These are phyloP conservation scores for Poeciliopsis retropinna DNA, from an alignment of 2,113 vertebrate genomes.

Conservation along the genomic window DNA sequence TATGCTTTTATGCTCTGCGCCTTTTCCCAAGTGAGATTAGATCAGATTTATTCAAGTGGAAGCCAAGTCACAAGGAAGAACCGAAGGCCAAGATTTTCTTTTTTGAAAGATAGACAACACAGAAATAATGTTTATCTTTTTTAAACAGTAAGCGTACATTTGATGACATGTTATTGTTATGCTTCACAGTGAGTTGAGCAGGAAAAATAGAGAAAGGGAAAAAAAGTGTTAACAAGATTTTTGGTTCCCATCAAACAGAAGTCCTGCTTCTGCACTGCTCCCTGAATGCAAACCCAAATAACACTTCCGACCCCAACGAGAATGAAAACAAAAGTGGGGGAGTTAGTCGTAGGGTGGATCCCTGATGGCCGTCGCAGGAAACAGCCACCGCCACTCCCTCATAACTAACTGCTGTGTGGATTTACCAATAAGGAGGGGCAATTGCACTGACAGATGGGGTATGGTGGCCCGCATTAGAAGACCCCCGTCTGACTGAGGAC, in stretches of 20 bases:
- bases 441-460: constrained; percentile 71
- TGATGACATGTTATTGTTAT: constrained; percentile 54
- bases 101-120: constrained; percentile 12
- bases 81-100: constrained; percentile 36
- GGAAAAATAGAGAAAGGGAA: constrained; percentile 16
- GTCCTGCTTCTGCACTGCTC: constrained; percentile 47
- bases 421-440: constrained; percentile 17
- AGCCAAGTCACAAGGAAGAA: constrained; percentile 51
- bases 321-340: constrained; percentile 67
- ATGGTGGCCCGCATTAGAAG: constrained; percentile 70
- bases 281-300: constrained; percentile 72
- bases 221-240: constrained; percentile 35
- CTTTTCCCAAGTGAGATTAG: constrained; percentile 58
- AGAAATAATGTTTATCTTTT: constrained; percentile 20
- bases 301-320: constrained; percentile 63
- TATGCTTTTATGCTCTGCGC: constrained; percentile 36
- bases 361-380: constrained; percentile 25
- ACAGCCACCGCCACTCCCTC: constrained; percentile 31
- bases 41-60: constrained; percentile 53
- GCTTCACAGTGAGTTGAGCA: constrained; percentile 44
- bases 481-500: constrained; percentile 43
- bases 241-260: constrained; percentile 57
- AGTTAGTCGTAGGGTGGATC: constrained; percentile 9
- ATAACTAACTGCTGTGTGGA: constrained; percentile 20
- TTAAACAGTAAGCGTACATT: constrained; percentile 2